phyloP scores from a whole-genome alignment of 1,140 invertebrate species.

The Zaprionus kolodkinae region DNA sequence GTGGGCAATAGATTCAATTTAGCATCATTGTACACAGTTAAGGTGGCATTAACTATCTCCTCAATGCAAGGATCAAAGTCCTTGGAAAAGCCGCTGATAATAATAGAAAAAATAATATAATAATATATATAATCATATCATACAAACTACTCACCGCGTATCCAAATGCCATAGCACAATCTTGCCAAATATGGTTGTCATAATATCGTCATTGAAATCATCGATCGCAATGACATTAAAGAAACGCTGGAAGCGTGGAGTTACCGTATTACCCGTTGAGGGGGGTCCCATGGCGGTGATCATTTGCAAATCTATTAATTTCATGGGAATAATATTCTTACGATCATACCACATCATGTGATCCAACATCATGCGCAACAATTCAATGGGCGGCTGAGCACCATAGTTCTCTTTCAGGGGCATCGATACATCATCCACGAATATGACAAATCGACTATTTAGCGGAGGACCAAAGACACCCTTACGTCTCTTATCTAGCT shows the following conservation, averaged over 20 bases:
- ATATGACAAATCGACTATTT: slow-evolving; percentile 94
- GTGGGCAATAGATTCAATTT: slow-evolving; percentile 94
- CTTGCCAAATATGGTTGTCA: slow-evolving; percentile 94
- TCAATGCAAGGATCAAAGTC: slow-evolving; percentile 97
- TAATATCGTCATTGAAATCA: slow-evolving; percentile 94
- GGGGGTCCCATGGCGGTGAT: slow-evolving; percentile 95
- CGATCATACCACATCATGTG: slow-evolving; percentile 96
- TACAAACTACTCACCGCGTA: slow-evolving; percentile 86
- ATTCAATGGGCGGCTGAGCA: slow-evolving; percentile 96
- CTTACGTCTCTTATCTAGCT: slow-evolving; percentile 96
- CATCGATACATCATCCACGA: slow-evolving; percentile 98
- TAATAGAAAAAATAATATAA: slow-evolving; percentile 22
- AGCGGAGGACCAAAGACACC: slow-evolving; percentile 97
- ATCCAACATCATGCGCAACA: slow-evolving; percentile 95
- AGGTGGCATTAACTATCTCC: slow-evolving; percentile 93
- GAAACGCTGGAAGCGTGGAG: slow-evolving; percentile 94
- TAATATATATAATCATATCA: background rate
- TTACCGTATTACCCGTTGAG: slow-evolving; percentile 91
- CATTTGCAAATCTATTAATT: slow-evolving; percentile 94
- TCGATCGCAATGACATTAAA: slow-evolving; percentile 96
- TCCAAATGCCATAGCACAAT: slow-evolving; percentile 98
- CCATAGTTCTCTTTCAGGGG: slow-evolving; percentile 94
- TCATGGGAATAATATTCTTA: slow-evolving; percentile 93
- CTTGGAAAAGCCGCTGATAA: slow-evolving; percentile 94
- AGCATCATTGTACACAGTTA: slow-evolving; percentile 94